Evolutionary conservation across 2,888 invertebrate genomes (phyloP).

Genomic region (Rhagonycha lutea): DNA sequence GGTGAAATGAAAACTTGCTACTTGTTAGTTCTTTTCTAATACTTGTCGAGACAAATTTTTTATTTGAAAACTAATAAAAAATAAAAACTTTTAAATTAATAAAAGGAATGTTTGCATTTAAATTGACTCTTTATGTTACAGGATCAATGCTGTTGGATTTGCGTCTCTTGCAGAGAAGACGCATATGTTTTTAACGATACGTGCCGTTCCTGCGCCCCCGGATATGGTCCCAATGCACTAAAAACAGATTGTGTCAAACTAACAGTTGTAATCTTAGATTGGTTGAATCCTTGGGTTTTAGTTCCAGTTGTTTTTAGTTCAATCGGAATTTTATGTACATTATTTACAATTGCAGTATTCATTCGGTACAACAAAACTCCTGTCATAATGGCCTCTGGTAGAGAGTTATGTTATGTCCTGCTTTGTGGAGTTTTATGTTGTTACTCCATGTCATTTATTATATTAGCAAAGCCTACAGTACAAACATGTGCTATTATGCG

Average conservation of each 20-base stretch:
- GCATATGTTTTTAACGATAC: slow-evolving; percentile 66
- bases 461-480: slow-evolving; percentile 69
- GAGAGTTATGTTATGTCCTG: slow-evolving; percentile 77
- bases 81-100: not conserved
- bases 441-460: slow-evolving; percentile 72
- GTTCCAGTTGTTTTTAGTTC: slow-evolving; percentile 66
- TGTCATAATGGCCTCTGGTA: slow-evolving; percentile 77
- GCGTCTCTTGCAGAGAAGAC: slow-evolving; percentile 67
- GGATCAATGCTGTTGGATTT: slow-evolving; percentile 73
- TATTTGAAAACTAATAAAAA: not conserved
- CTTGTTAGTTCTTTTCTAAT: not conserved
- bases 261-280: slow-evolving; percentile 62
- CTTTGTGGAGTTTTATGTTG: slow-evolving; percentile 71
- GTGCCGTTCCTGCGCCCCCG: slow-evolving; percentile 61
- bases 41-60: too few relatives aligned
- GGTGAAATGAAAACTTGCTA: not conserved
- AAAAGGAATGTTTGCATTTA: not conserved
- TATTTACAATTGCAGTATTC: slow-evolving; percentile 68
- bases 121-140: slow-evolving; percentile 40
- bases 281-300: slow-evolving; percentile 69
- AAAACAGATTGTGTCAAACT: slow-evolving; percentile 62
- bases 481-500: slow-evolving; percentile 67
- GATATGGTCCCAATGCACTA: slow-evolving; percentile 58
- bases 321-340: slow-evolving; percentile 64
- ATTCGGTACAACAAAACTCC: slow-evolving; percentile 57